Percentiles rank a stretch among this genome's conserved stretches.
Evolutionary conservation across 2,888 invertebrate genomes (phyloP).

Genomic region (Sinodicranocentrus sp.): DNA sequence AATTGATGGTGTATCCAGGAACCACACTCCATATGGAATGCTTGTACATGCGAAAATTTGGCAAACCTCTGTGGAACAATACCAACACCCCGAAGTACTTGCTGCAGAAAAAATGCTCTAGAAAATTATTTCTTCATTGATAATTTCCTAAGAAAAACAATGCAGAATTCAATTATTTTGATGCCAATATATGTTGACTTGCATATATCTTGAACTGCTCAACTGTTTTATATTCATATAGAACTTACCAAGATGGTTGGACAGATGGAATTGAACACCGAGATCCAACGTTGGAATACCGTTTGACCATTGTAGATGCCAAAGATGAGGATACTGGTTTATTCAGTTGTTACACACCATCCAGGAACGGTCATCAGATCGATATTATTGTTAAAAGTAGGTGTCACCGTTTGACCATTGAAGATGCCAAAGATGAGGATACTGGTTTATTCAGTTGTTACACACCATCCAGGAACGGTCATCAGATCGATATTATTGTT

Average conservation of each 20-base stretch:
- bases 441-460: slow-evolving; percentile 91
- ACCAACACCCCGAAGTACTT: slow-evolving; percentile 60
- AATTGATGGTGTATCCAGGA: slow-evolving; percentile 89
- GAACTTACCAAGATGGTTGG: slow-evolving; percentile 87
- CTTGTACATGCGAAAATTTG: slow-evolving; percentile 81
- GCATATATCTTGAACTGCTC: too few species aligned
- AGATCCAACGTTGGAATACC: slow-evolving; percentile 88
- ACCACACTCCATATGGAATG: slow-evolving; percentile 91
- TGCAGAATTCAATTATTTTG: too few species aligned
- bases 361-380: slow-evolving; percentile 88
- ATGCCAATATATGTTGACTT: too few species aligned
- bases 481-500: slow-evolving; percentile 89
- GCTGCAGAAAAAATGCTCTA: too few species aligned
- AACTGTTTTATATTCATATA: not conserved
- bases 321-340: slow-evolving; percentile 90
- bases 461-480: slow-evolving; percentile 90
- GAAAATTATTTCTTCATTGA: too few species aligned
- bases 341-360: slow-evolving; percentile 91
- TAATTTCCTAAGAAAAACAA: too few species aligned
- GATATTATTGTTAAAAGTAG: slow-evolving; percentile 89
- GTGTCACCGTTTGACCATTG: slow-evolving; percentile 32
- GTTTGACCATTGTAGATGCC: slow-evolving; percentile 89
- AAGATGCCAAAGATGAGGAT: slow-evolving; percentile 89
- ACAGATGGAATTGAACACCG: slow-evolving; percentile 86
- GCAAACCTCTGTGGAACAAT: slow-evolving; percentile 89